phyloP scores from a whole-genome alignment of 2,797 vertebrate genomes.

The Lepilemur septentrionalis region DNA sequence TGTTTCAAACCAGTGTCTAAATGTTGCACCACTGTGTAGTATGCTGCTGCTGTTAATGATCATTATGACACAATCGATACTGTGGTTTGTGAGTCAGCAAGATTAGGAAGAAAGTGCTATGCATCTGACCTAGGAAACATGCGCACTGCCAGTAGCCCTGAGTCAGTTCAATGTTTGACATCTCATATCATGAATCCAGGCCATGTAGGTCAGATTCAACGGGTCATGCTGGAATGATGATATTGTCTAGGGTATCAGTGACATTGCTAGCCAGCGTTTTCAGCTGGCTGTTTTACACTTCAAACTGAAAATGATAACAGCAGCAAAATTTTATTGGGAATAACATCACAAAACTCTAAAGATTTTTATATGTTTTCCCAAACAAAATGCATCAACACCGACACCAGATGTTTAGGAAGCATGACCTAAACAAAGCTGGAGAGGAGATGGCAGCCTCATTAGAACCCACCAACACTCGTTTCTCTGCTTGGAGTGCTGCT shows the following conservation, averaged over 20 bases:
- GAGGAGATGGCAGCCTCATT: accelerated
- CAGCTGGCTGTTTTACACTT: neutral
- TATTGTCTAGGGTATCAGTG: neutral
- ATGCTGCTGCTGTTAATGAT: neutral
- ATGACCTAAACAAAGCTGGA: neutral
- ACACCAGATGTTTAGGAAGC: neutral
- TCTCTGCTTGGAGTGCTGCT: neutral
- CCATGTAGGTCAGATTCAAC: too few relatives aligned
- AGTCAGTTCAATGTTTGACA: neutral
- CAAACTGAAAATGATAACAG: neutral
- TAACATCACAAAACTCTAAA: neutral
- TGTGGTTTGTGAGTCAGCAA: neutral
- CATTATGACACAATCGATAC: neutral
- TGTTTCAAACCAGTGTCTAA: neutral
- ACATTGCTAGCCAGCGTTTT: neutral
- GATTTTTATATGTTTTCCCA: neutral
- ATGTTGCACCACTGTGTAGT: accelerated
- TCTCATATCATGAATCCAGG: too few relatives aligned
- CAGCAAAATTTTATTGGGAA: neutral
- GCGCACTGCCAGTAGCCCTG: neutral
- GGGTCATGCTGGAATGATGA: accelerated
- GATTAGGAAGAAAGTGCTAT: neutral
- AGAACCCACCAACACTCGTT: neutral
- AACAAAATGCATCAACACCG: neutral
- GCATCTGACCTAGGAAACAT: neutral